Evolutionary conservation across 1,140 invertebrate species (phyloP), one percentile per base, ranked within the genome.

Genomic region (Zaprionus vittiger): DNA sequence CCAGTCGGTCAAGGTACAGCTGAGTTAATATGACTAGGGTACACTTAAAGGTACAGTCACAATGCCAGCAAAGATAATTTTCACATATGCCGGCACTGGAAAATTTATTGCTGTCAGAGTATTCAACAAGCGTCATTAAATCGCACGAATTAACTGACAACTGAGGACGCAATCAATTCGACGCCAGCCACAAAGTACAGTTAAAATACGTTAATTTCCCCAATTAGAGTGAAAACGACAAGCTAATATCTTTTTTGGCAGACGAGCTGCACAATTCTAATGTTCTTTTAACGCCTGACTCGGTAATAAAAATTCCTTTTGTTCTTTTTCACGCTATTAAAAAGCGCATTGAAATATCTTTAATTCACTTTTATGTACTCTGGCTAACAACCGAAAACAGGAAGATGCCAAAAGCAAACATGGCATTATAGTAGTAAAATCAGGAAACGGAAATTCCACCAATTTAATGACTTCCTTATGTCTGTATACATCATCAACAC

Each of bases 391-490:
- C 6, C n/a, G 2, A 49, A 49, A 49, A 9, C 41, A 49, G 28
- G 17, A 9, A 22, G 62, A 37, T 37, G 26, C 2, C 44, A 4
- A 52, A 63, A 31, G n/a, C 41, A 52, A 65, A 76, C 73, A 52
- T 31, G 60, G 17, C 54, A 75, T 72, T 55, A 38, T 22, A 62
- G 22, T 34, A 49, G 66, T 44, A 41, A 63, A 49, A 73, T 73
- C 55, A 69, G 78, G 79, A 79, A 79, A 34, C 82, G 79, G 79
- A 85, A 85, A 86, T 76, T 75, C 61, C 68, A 79, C 65, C 79
- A 81, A 85, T 85, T 85, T 81, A 80, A 79, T 60, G 68, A 79
- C 75, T 75, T 79, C 79, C 82, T 69, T 59, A 47, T 72, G 73
- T 38, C 72, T 76, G 55, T 31, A 52, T 60, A 24, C 59, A 55